These are phyloP conservation scores for Pseudomyrmex cubaensis DNA, from an alignment of 1,140 invertebrate species.

Conservation along the genomic window DNA sequence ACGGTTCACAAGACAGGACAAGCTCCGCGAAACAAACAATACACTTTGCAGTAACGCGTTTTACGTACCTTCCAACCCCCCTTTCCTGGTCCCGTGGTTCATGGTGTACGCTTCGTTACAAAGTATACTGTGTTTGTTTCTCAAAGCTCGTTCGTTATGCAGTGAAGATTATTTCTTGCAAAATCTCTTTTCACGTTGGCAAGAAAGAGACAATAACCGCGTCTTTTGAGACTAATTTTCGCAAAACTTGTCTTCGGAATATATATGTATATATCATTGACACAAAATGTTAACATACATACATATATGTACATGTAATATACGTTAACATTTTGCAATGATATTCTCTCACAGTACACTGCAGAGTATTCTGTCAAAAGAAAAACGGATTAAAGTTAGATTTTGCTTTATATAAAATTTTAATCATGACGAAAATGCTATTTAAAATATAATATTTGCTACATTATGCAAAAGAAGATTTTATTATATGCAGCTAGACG, in stretches of 20 bases:
- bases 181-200: constrained; percentile 29
- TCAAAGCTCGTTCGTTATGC: constrained; percentile 16
- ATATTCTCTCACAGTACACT: background rate
- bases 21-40: constrained; percentile 54
- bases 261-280: too few species aligned
- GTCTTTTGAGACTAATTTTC: constrained; percentile 23
- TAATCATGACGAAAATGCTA: background rate
- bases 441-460: constrained; percentile 43
- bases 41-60: constrained; percentile 60
- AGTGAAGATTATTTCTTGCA: constrained; percentile 37
- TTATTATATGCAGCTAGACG: background rate
- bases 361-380: background rate
- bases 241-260: background rate
- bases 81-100: constrained; percentile 10
- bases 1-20: constrained; percentile 35
- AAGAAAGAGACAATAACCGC: constrained; percentile 10
- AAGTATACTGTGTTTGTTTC: constrained; percentile 60
- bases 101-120: constrained; percentile 62
- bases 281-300: too few species aligned
- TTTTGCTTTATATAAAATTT: background rate
- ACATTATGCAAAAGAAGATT: constrained; percentile 18
- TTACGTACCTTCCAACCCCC: background rate
- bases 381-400: background rate
- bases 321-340: background rate
- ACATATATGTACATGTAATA: too few species aligned